Percentiles rank a stretch among this genome's conserved stretches.
Evolutionary conservation across 2,888 invertebrate genomes (phyloP).

Genomic region (Drosophila siamana): DNA sequence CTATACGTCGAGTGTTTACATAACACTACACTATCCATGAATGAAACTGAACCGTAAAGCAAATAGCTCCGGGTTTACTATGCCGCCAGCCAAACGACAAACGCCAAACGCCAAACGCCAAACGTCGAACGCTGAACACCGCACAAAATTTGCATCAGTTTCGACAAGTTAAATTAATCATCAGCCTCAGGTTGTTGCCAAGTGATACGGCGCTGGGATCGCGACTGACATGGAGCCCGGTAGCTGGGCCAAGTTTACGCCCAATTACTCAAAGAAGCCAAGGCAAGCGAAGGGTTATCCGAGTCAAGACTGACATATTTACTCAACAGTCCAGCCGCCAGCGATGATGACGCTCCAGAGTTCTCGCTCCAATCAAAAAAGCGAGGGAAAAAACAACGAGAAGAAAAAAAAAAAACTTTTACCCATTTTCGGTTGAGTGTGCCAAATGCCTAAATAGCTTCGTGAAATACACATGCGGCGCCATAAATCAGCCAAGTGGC

Average conservation of each 20-base stretch:
- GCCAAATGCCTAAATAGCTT: conserved; percentile 74
- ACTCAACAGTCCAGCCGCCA: conserved; percentile 72
- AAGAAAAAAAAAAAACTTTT: conserved; percentile 50
- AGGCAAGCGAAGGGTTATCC: conserved; percentile 41
- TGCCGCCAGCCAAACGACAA: conserved; percentile 34
- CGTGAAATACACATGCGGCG: conserved; percentile 69
- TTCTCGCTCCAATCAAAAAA: conserved; percentile 60
- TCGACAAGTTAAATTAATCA: conserved; percentile 73
- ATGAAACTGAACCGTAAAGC: conserved; percentile 79
- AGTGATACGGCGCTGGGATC: conserved; percentile 2
- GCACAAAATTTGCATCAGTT: conserved; percentile 76
- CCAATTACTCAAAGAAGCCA: conserved; percentile 68
- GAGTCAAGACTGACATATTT: conserved; percentile 72
- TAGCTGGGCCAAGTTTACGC: conserved; percentile 67
- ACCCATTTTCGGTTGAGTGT: conserved; percentile 62
- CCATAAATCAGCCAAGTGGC: conserved; percentile 77
- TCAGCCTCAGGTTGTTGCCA: conserved; percentile 49
- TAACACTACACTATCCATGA: conserved; percentile 74
- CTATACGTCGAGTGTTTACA: conserved; percentile 69
- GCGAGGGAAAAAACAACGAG: no score
- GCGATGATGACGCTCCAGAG: conserved; percentile 33
- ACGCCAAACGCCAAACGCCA: conserved; percentile 26
- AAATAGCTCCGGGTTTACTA: conserved; percentile 61
- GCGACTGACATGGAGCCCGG: conserved; percentile 30
- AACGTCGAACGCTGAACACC: no score